Percentiles rank a stretch among this genome's conserved stretches.
Evolutionary conservation across 2,888 invertebrate genomes (phyloP).

Genomic region (Junonia oenone): DNA sequence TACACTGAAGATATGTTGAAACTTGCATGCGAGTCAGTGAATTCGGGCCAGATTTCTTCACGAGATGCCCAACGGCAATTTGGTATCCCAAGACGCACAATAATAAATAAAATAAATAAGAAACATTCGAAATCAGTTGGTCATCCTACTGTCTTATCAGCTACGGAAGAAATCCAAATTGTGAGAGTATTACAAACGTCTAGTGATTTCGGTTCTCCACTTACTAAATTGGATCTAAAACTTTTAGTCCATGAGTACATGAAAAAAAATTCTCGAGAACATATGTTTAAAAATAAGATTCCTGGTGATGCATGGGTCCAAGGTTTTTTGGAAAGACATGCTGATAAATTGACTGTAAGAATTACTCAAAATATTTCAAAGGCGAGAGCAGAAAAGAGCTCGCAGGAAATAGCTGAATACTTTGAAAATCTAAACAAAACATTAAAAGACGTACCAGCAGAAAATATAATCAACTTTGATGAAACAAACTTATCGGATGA

Average conservation of each 20-base stretch:
- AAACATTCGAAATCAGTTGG: conserved; percentile 7
- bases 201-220: conserved; percentile 23
- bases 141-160: conserved; percentile 3
- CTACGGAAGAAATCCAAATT: conserved; percentile 8
- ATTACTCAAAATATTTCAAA: conserved; percentile 31
- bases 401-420: conserved; percentile 26
- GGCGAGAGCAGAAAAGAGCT: conserved; percentile 28
- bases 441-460: conserved; percentile 8
- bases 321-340: conserved; percentile 18
- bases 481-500: conserved; percentile 9
- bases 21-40: neutral
- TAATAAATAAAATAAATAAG: conserved; percentile 18
- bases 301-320: conserved; percentile 25
- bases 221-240: conserved; percentile 30
- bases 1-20: conserved; percentile 4
- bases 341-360: conserved; percentile 25
- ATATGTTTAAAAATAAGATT: no score
- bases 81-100: conserved; percentile 26
- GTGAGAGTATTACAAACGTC: conserved; percentile 16
- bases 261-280: conserved; percentile 23
- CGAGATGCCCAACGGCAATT: conserved; percentile 26
- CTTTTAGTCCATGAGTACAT: conserved; percentile 29
- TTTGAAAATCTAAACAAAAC: conserved; percentile 26
- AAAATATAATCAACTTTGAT: conserved; percentile 7
- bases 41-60: neutral